phyloP scores from a whole-genome alignment of 53 echinoderm and acorn worm species.

The Actinopyga echinites region DNA sequence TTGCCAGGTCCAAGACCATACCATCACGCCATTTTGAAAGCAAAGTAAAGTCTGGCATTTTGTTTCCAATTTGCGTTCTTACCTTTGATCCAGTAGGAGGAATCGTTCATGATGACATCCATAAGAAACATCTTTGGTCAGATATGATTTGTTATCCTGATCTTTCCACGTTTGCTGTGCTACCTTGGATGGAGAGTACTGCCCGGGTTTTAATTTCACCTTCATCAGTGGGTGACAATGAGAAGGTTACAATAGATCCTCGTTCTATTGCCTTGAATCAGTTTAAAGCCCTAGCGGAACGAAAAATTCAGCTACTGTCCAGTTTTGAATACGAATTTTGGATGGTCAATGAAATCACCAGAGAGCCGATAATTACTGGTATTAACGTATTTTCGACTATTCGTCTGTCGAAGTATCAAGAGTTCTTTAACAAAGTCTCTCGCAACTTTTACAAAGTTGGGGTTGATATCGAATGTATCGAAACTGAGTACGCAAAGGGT shows the following conservation, averaged over 20 bases:
- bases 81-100: constrained; percentile 27
- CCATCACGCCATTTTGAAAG: constrained; percentile 57
- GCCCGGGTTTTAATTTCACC: constrained; percentile 45
- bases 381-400: constrained; percentile 61
- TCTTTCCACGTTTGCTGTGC: constrained; percentile 39
- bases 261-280: constrained; percentile 65
- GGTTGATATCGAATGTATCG: constrained; percentile 49
- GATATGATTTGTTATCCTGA: constrained; percentile 53
- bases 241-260: constrained; percentile 54
- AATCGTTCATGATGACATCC: constrained; percentile 10
- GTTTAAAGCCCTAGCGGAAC: constrained; percentile 55
- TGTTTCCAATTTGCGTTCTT: constrained; percentile 39
- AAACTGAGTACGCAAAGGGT: constrained; percentile 61
- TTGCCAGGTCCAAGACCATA: constrained; percentile 63
- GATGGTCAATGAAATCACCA: constrained; percentile 61
- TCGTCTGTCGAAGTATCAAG: constrained; percentile 6
- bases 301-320: constrained; percentile 70
- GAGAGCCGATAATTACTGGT: constrained; percentile 63
- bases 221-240: constrained; percentile 43
- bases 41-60: constrained; percentile 40
- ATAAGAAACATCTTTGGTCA: constrained; percentile 5
- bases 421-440: constrained; percentile 48
- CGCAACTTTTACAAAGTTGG: constrained; percentile 32
- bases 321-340: constrained; percentile 88
- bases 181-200: constrained; percentile 61